Evolutionary conservation across 2,797 vertebrate species (phyloP).

Genomic region (Stomatorhinus walkeri): DNA sequence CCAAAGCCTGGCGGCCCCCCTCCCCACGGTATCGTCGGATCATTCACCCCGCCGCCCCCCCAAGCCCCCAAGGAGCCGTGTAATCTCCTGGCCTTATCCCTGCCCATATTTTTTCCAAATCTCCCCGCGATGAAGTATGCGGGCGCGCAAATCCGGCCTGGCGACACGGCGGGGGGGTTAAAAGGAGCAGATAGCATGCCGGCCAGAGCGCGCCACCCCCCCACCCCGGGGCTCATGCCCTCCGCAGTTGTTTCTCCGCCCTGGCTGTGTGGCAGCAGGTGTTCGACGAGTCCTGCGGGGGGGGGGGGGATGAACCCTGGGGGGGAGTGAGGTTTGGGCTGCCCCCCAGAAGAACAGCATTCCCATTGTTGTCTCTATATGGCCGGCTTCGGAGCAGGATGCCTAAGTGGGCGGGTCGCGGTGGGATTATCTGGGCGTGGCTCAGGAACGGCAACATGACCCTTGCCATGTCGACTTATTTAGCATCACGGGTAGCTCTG

Average conservation of each 20-base stretch:
- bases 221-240: slow-evolving; percentile 27
- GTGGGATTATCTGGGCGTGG: slow-evolving; percentile 24
- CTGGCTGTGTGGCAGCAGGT: slow-evolving; percentile 61
- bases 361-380: slow-evolving; percentile 55
- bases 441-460: slow-evolving; percentile 18
- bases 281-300: slow-evolving; percentile 40
- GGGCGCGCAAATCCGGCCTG: slow-evolving; percentile 60
- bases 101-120: slow-evolving; percentile 65
- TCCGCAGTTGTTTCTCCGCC: slow-evolving; percentile 62
- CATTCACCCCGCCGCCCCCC: neutral
- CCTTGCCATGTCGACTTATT: slow-evolving; percentile 18
- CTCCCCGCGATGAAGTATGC: slow-evolving; percentile 56
- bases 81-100: slow-evolving; percentile 61
- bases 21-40: slow-evolving; percentile 50
- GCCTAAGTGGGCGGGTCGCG: slow-evolving; percentile 44
- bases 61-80: slow-evolving; percentile 50
- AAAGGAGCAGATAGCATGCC: slow-evolving; percentile 51
- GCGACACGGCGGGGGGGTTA: slow-evolving; percentile 61
- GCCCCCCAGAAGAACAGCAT: slow-evolving; percentile 51
- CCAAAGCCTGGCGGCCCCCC: slow-evolving; percentile 49
- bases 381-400: slow-evolving; percentile 43
- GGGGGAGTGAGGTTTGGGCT: slow-evolving; percentile 26
- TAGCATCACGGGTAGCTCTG: neutral
- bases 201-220: neutral
- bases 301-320: slow-evolving; percentile 24